Base-by-base conservation (phyloP, 2,113 vertebrate genomes). In the Fulmarus glacialis region DNA sequence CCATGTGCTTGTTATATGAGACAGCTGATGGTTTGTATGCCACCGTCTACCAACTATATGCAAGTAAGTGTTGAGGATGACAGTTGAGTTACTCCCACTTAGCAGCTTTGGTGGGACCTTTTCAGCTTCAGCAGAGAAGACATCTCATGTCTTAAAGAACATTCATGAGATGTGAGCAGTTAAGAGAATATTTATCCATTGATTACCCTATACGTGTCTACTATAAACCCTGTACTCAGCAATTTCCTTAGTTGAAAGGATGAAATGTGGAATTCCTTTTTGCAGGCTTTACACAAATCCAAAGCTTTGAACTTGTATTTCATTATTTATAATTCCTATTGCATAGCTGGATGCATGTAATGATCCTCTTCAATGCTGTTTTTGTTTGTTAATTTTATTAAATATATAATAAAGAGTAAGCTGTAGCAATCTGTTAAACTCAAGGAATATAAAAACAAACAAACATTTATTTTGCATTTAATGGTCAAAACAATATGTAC, bases 81-180 rank as follows among this genome's bases (percentile, higher is more conserved):
- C 94, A 95, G 64, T 52, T 94, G 38, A 75, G 58, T 42, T 92
- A 90, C 96, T 88, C 92, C 88, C 85, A 95, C 94, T 82, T 90
- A 94, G 56, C 90, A 95, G 82, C 47, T 94, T 96, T 90, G n/a
- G 32, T 90, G 52, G 60, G 82, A 67, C 84, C 27, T 42, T 84
- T 78, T 77, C 56, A 53, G 64, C 43, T 82, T 55, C 50, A 92
- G 29, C 42, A 93, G 42, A 63, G 30, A 53, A 82, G 42, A 26
- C 27, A 21, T 36, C 15, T 55, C 43, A 24, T 67, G 38, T 50
- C 56, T 93, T 90, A 59, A 64, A 43, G 53, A 89, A 47, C 48
- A 43, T 32, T 75, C 3, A 20, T 71, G 56, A 85, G 8, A 29
- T 71, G 4, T 87, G 70, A 87, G 11, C 34, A 55, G 36, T 86